These are phyloP conservation scores for Erpornis zantholeuca DNA, from an alignment of 2,113 vertebrate genomes.

Conservation along the genomic window DNA sequence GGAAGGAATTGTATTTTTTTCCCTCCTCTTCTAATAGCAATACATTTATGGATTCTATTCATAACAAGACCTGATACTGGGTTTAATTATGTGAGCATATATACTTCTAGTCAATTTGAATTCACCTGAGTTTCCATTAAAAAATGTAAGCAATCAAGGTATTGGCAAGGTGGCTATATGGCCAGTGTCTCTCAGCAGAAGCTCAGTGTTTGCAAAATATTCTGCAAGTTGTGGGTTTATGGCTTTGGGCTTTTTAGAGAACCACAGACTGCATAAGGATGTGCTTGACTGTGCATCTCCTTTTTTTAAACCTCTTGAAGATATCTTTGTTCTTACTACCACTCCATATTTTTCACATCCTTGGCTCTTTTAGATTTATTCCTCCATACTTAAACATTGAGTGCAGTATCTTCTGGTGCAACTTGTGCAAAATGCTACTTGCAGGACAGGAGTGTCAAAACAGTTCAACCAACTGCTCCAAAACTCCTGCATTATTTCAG, in stretches of 20 bases:
- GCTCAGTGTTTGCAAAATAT: not conserved
- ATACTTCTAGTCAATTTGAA: not conserved
- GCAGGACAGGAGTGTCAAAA: not conserved
- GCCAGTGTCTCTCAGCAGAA: not conserved
- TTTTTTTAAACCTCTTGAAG: not conserved
- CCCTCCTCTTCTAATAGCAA: not conserved
- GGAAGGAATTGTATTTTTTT: not conserved
- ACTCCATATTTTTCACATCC: not conserved
- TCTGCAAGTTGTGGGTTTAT: not conserved
- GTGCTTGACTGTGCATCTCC: not conserved
- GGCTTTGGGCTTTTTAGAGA: not conserved
- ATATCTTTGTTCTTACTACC: not conserved
- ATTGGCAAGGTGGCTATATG: not conserved
- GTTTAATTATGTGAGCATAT: not conserved
- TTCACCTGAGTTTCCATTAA: not conserved
- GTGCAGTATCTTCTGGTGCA: not conserved
- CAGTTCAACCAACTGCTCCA: not conserved
- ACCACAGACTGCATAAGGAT: not conserved
- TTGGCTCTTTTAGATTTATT: not conserved
- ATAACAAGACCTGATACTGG: not conserved
- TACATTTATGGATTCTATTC: not conserved
- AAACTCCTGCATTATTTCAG: not conserved
- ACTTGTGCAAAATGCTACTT: not conserved
- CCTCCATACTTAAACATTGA: not conserved
- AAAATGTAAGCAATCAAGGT: not conserved